A percentile compares a stretch with the other conserved stretches of the same genome.
phyloP scores from a whole-genome alignment of 2,113 vertebrate species.

The Procavia capensis region DNA sequence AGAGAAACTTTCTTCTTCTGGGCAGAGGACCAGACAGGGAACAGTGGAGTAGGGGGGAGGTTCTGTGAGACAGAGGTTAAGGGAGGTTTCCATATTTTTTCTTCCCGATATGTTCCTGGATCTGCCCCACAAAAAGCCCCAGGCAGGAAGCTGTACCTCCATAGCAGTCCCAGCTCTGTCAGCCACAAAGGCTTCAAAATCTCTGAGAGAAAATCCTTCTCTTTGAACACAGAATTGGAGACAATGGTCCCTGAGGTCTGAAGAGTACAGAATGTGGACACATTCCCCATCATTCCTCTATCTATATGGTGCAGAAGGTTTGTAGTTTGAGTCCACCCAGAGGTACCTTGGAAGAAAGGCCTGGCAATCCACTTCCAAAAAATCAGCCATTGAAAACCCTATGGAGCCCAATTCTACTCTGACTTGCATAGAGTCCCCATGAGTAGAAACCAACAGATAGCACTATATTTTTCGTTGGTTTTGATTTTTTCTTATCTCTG shows the following conservation, averaged over 20 bases:
- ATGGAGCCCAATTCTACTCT: not conserved
- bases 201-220: not conserved
- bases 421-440: not conserved
- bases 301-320: too few relatives aligned
- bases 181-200: not conserved
- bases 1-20: not conserved
- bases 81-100: not conserved
- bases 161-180: rapidly evolving
- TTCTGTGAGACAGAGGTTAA: too few relatives aligned
- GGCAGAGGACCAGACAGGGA: not conserved
- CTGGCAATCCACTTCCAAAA: too few relatives aligned
- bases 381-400: too few relatives aligned
- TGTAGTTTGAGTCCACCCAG: too few relatives aligned
- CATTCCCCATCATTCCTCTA: not conserved
- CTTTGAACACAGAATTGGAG: not conserved
- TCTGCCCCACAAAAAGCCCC: not conserved
- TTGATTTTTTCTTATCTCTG: not conserved
- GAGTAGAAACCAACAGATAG: not conserved
- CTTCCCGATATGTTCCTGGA: not conserved
- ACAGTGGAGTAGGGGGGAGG: too few relatives aligned
- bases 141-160: not conserved
- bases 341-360: too few relatives aligned
- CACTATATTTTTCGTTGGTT: not conserved
- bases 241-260: not conserved
- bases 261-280: not conserved